These are phyloP conservation scores for Cryptotis parvus DNA, from an alignment of 2,113 vertebrate species.

Conservation along the genomic window DNA sequence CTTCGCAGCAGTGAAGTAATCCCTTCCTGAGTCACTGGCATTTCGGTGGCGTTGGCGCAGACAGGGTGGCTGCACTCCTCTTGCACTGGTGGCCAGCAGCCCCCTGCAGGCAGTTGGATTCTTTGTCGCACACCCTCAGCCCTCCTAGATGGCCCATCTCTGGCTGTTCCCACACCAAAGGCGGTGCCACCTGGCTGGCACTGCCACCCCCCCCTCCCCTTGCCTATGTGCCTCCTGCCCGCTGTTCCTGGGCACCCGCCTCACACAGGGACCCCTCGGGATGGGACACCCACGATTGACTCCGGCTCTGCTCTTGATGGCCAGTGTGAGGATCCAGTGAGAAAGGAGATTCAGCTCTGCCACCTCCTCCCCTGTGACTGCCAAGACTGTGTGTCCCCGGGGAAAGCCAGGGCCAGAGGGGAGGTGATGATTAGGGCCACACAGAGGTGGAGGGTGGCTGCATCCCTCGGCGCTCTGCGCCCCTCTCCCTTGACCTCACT, in stretches of 20 bases:
- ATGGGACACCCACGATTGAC: not conserved
- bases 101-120: slow-evolving; percentile 2
- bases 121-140: not conserved
- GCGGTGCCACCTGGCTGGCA: not conserved
- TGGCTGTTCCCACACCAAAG: not conserved
- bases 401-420: not conserved
- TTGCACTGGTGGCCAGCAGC: not conserved
- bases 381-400: not conserved
- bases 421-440: slow-evolving; percentile 11
- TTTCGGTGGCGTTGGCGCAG: slow-evolving; percentile 54
- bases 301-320: not conserved
- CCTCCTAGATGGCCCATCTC: not conserved
- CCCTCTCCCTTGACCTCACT: too few species aligned
- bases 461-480: too few species aligned
- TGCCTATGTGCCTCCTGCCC: not conserved
- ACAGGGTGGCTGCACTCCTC: slow-evolving; percentile 53
- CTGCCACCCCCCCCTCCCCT: not conserved
- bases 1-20: slow-evolving; percentile 75
- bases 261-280: not conserved
- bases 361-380: not conserved
- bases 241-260: not conserved
- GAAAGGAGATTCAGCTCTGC: not conserved
- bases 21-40: slow-evolving; percentile 66
- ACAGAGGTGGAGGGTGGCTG: too few species aligned
- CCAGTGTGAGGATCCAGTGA: not conserved